A percentile compares a stretch with the other conserved stretches of the same genome.
Evolutionary conservation across 2,113 vertebrate genomes (phyloP).

Genomic region (Orthonyx spaldingii): DNA sequence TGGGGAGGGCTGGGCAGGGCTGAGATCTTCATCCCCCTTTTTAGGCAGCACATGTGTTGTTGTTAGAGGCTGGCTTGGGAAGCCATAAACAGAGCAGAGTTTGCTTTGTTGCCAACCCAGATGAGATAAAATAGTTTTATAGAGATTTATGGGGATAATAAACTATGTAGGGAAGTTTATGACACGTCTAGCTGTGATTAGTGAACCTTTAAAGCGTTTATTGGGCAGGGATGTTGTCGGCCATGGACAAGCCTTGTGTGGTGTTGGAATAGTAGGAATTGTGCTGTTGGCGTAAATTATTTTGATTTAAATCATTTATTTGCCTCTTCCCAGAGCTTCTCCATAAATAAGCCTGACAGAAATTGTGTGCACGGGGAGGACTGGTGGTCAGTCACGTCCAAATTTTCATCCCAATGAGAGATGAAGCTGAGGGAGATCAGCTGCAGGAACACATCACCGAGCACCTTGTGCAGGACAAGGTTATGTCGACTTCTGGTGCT

Average conservation of each 20-base stretch:
- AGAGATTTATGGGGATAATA: conserved; percentile 12
- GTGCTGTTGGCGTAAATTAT: not conserved
- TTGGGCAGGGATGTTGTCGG: not conserved
- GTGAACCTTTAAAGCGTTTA: not conserved
- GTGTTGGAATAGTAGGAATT: not conserved
- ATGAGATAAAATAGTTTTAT: conserved; percentile 19
- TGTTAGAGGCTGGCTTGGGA: not conserved
- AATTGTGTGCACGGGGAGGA: not conserved
- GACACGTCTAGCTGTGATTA: not conserved
- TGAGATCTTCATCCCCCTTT: not conserved
- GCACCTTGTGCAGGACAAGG: not conserved
- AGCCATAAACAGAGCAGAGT: not conserved
- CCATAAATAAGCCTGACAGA: not conserved
- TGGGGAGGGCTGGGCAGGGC: not conserved
- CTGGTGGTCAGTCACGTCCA: not conserved
- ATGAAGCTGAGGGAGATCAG: not conserved
- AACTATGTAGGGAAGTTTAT: not conserved
- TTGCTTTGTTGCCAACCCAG: not conserved
- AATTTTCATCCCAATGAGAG: not conserved
- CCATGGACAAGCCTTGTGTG: not conserved
- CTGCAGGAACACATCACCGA: not conserved
- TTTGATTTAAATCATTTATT: not conserved
- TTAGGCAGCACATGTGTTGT: not conserved
- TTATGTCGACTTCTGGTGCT: not conserved
- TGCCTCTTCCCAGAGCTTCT: not conserved